These are phyloP conservation scores for Acromyrmex heyeri DNA, from an alignment of 1,140 invertebrate species.

Conservation along the genomic window DNA sequence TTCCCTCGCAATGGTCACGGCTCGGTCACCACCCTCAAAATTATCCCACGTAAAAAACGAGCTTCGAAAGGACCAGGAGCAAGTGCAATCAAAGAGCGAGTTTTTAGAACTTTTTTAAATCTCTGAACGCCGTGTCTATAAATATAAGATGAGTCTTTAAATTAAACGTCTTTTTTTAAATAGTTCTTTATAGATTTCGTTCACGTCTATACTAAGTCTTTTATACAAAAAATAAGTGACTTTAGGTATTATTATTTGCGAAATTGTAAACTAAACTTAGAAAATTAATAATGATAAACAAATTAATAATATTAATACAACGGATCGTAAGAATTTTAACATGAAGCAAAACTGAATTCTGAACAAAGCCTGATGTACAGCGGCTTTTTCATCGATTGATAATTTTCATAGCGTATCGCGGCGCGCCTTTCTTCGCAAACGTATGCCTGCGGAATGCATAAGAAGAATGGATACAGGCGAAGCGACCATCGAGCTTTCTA, in stretches of 20 bases:
- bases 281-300: neutral
- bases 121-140: neutral
- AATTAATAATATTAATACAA: neutral
- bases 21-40: constrained; percentile 75
- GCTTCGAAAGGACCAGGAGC: constrained; percentile 55
- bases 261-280: neutral
- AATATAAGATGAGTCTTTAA: neutral
- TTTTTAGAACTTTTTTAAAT: constrained; percentile 44
- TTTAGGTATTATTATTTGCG: neutral
- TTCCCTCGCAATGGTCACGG: constrained; percentile 68
- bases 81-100: constrained; percentile 32
- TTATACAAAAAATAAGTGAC: neutral
- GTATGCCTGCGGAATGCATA: constrained; percentile 55
- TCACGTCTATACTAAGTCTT: neutral
- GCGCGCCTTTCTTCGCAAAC: constrained; percentile 55
- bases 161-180: constrained; percentile 7
- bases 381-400: constrained; percentile 54
- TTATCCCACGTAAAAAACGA: constrained; percentile 74
- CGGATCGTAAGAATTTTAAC: neutral
- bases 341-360: constrained; percentile 10
- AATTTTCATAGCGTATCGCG: constrained; percentile 57
- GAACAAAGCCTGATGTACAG: constrained; percentile 33
- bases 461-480: constrained; percentile 59
- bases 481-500: constrained; percentile 57
- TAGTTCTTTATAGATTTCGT: neutral